Evolutionary conservation across 2,113 vertebrate species (phyloP), one percentile per base, ranked within the genome.

Genomic region (Amazona guildingii): DNA sequence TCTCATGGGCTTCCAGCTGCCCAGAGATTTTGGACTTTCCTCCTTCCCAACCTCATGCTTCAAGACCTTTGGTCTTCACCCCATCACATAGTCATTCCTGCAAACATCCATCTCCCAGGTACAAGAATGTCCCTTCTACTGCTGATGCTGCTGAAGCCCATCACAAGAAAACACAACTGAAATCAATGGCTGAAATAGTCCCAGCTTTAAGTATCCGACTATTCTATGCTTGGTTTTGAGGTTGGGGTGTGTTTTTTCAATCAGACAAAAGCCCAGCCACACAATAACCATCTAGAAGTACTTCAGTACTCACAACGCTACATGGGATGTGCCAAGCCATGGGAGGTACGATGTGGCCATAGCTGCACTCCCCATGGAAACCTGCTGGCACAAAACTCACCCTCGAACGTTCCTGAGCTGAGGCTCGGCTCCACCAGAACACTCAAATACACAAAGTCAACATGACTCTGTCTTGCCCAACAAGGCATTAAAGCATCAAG

Each of bases 1-100:
- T 24, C 1, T 0, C 67, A 46, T 12, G 12, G 24, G 5, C 39
- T 72, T 41, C 0, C 1, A 35, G 37, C 83, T 76, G 61, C 52
- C 33, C 64, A 51, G 25, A 68, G n/a, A 54, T 24, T 17, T 11
- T 16, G 52, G 28, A 4, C 4, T 52, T 81, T 24, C 3, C 66
- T 9, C 20, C n/a, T 88, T 23, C n/a, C 12, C 48, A 39, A 3
- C 10, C n/a, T 23, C 76, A 41, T 2, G 0, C 24, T 25, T 48
- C n/a, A 27, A 29, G 7, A 24, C 12, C 2, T 83, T n/a, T 57
- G 87, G 28, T 49, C 35, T 75, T 29, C 39, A 21, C 11, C 31
- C 46, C 68, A 10, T 33, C 69, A 24, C 7, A 1, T 43, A 44
- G 15, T 9, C 52, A 3, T 18, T 86, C 62, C 70, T 41, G 29